phyloP scores from a whole-genome alignment of 2,113 vertebrate species.

The Verasper variegatus region DNA sequence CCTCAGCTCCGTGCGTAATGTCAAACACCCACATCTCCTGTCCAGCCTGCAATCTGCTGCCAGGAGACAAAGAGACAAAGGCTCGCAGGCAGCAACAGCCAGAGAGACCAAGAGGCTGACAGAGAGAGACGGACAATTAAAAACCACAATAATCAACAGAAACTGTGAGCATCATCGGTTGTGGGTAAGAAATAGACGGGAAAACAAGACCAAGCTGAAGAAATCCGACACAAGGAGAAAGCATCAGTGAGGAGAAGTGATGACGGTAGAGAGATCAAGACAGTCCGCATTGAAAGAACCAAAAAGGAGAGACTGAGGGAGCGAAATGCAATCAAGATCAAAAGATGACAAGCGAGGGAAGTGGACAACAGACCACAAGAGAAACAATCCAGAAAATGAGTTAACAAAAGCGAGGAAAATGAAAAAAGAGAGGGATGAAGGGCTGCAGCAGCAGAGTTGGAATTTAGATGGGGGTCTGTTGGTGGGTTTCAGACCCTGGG shows the following conservation, averaged over 20 bases:
- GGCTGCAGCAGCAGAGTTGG: conserved; percentile 24
- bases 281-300: background rate
- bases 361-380: background rate
- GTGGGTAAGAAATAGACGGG: background rate
- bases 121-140: conserved; percentile 15
- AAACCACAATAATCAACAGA: conserved; percentile 43
- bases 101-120: conserved; percentile 7
- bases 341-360: background rate
- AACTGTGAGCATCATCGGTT: conserved; percentile 1
- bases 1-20: conserved; percentile 39
- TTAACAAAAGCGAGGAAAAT: conserved; percentile 2
- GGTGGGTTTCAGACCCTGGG: conserved; percentile 2
- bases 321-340: background rate
- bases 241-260: background rate
- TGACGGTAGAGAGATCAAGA: background rate
- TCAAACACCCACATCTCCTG: conserved; percentile 62
- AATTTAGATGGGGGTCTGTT: conserved; percentile 48
- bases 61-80: conserved; percentile 54
- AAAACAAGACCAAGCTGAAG: background rate
- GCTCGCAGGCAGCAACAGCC: background rate
- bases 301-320: background rate
- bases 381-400: conserved; percentile 4
- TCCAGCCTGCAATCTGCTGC: conserved; percentile 64
- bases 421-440: conserved; percentile 1
- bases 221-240: background rate